Conservation (phyloP, 2,113 vertebrate genomes). For the Atractosteus spatula region DNA sequence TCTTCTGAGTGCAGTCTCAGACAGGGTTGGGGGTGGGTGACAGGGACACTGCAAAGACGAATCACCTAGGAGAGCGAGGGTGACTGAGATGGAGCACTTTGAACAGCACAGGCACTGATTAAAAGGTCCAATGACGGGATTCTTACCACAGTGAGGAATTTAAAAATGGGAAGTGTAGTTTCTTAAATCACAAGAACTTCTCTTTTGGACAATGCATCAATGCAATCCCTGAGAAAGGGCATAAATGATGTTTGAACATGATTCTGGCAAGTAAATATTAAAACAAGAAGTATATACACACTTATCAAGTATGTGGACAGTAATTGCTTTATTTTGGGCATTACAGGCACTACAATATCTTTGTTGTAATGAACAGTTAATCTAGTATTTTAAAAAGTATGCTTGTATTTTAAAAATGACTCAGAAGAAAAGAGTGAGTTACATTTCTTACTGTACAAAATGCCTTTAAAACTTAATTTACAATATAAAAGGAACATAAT, state of each 20-base stretch:
- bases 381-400: not conserved
- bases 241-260: no score
- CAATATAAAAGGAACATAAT: slow-evolving; percentile 6
- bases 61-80: slow-evolving; percentile 14
- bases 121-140: not conserved
- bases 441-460: not conserved
- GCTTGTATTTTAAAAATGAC: not conserved
- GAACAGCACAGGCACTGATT: slow-evolving; percentile 3
- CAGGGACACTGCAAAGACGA: slow-evolving; percentile 26
- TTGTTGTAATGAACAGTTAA: no score
- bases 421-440: not conserved
- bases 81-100: not conserved
- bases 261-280: no score
- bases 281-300: no score
- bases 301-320: no score
- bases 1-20: not conserved
- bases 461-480: slow-evolving; percentile 10
- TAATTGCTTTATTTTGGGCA: no score
- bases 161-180: not conserved
- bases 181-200: slow-evolving; percentile 2
- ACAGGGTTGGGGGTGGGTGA: slow-evolving; percentile 7
- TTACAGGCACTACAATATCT: no score
- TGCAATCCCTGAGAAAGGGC: no score
- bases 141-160: not conserved
- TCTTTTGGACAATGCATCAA: slow-evolving; percentile 8